Base-by-base conservation (phyloP, 2,113 vertebrate genomes). In the Strix uralensis region DNA sequence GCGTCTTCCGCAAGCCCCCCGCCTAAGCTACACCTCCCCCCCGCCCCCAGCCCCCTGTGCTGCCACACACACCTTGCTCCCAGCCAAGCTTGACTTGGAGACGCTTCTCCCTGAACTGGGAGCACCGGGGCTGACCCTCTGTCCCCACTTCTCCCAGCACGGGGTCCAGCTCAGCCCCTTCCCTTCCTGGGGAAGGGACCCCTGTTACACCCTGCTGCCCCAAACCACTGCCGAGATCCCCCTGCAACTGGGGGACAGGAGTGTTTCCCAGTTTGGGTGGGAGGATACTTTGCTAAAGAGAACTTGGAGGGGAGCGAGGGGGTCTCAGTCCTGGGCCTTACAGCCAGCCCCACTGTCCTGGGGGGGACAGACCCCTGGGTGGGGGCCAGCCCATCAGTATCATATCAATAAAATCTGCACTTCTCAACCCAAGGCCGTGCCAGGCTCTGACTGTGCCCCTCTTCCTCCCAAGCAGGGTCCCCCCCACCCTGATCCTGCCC, bases 1-100 rank as follows among this genome's bases (percentile, higher is more conserved):
- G 99, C 1, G 59, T 96, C 36, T 99, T 99, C 98, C 99, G 98
- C 90, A 98, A 99, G 6, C 97, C 99, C 0, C 99, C 81, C 0
- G 95, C 98, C 16, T 99, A 98, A 46, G 44, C 44, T 46, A 46
- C 44, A 46, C 7, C 44, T 38, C 38, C 44, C 42, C 44, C 44
- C 44, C 40, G 5, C 40, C 40, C 44, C 44, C 44, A 46, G 44
- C 44, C 44, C 44, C 16, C 16, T 46, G 4, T 11, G 2, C 81
- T 65, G 89, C 88, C 5, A 0, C 96, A 65, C 81, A 5, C 2
- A 7, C 61, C 87, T 49, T 54, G 63, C 36, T 19, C 94, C 52
- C 80, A 32, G 80, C 73, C 65, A 26, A 73, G 77, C 81, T 49
- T 13, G 0, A 36, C 77, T 16, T 19, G 38, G 72, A 78, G 69